Evolutionary conservation across 2,113 vertebrate genomes (phyloP).

Genomic region (Lasiurus cinereus): DNA sequence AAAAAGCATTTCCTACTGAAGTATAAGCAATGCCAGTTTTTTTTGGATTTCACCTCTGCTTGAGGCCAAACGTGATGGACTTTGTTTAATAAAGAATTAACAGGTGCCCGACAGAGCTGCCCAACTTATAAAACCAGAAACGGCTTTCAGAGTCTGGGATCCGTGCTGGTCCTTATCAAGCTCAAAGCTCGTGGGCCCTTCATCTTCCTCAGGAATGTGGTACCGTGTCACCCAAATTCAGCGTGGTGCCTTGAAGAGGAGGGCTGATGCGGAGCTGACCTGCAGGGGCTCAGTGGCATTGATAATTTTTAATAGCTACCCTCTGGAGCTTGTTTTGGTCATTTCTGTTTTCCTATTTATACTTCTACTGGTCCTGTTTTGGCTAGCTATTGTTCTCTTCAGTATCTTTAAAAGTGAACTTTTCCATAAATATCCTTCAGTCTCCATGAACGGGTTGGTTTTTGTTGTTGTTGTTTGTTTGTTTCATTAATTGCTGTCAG

Average conservation of each 20-base stretch:
- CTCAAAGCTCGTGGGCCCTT: neutral
- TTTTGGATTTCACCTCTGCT: neutral
- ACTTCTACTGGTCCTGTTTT: conserved; percentile 26
- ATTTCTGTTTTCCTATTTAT: conserved; percentile 29
- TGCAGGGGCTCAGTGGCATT: neutral
- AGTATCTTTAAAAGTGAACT: conserved; percentile 58
- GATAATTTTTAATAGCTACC: neutral
- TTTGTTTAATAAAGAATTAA: conserved; percentile 32
- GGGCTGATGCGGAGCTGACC: neutral
- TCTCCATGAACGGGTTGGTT: conserved; percentile 43
- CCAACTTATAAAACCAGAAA: conserved; percentile 22
- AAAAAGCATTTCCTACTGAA: neutral
- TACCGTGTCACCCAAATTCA: neutral
- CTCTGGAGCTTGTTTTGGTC: conserved; percentile 25
- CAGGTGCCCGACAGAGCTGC: neutral
- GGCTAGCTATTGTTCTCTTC: conserved; percentile 61
- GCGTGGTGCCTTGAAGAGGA: neutral
- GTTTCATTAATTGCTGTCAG: conserved; percentile 72
- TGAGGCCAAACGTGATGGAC: neutral
- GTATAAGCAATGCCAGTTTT: neutral
- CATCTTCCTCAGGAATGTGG: neutral
- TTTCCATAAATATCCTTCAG: conserved; percentile 76
- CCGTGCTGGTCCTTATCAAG: neutral
- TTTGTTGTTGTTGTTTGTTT: neutral
- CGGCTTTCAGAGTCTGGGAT: neutral